These are phyloP conservation scores for Urocynchramus pylzowi DNA, from an alignment of 2,113 vertebrate species.

Conservation along the genomic window DNA sequence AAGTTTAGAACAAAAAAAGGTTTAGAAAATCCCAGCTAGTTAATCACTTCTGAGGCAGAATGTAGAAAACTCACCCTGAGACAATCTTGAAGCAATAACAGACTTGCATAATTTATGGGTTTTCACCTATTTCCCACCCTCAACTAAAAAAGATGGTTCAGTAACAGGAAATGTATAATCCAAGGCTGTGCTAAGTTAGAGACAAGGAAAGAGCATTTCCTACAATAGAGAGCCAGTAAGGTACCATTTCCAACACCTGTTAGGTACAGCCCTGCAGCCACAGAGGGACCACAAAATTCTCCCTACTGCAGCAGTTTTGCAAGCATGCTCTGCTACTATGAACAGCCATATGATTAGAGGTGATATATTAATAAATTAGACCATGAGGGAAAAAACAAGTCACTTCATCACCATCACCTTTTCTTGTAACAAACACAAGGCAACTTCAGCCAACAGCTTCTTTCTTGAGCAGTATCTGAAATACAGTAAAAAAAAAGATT, in stretches of 20 bases:
- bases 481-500: neutral
- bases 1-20: neutral
- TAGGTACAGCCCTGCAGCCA: neutral
- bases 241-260: neutral
- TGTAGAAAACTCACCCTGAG: neutral
- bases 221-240: neutral
- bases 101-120: neutral
- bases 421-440: neutral
- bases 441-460: neutral
- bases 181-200: neutral
- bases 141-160: neutral
- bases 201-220: neutral
- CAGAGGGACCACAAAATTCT: neutral
- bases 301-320: neutral
- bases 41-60: neutral
- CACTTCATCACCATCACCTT: neutral
- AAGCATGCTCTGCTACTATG: neutral
- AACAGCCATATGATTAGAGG: neutral
- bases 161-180: neutral
- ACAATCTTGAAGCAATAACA: neutral
- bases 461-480: neutral
- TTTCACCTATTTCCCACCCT: neutral
- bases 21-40: neutral
- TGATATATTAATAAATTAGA: neutral
- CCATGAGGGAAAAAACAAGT: neutral